Conservation (phyloP, 2,113 vertebrate species). For the Motacilla tschutschensis region DNA sequence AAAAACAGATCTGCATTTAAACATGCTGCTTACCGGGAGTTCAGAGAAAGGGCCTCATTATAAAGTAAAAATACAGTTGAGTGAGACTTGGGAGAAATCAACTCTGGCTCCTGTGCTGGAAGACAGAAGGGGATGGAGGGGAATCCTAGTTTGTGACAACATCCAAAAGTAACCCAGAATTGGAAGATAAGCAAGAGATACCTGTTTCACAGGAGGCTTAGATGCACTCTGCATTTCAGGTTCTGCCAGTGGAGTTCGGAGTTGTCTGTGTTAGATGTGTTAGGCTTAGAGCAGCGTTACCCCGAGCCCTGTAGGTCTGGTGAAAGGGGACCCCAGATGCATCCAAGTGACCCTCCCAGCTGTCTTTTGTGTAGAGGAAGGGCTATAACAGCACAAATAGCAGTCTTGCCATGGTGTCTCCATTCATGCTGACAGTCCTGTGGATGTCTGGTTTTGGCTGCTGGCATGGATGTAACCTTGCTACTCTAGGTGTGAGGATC, state of each 20-base stretch:
- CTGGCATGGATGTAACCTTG: background rate
- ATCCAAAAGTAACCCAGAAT: background rate
- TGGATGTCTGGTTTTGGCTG: background rate
- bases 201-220: background rate
- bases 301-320: background rate
- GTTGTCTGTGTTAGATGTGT: background rate
- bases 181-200: background rate
- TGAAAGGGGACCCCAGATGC: background rate
- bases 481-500: fast-evolving
- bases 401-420: background rate
- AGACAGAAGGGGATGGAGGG: background rate
- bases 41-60: background rate
- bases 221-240: fast-evolving
- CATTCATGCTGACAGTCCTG: background rate
- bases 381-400: background rate
- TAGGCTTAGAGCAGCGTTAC: background rate
- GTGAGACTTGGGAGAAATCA: background rate
- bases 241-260: background rate
- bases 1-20: background rate
- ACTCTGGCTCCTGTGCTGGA: background rate
- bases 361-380: background rate
- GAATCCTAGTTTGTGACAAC: background rate
- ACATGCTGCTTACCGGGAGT: background rate
- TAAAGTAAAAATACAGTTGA: background rate
- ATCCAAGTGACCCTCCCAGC: background rate